Base-by-base conservation (phyloP, 2,113 vertebrate species). In the Dipodomys merriami region DNA sequence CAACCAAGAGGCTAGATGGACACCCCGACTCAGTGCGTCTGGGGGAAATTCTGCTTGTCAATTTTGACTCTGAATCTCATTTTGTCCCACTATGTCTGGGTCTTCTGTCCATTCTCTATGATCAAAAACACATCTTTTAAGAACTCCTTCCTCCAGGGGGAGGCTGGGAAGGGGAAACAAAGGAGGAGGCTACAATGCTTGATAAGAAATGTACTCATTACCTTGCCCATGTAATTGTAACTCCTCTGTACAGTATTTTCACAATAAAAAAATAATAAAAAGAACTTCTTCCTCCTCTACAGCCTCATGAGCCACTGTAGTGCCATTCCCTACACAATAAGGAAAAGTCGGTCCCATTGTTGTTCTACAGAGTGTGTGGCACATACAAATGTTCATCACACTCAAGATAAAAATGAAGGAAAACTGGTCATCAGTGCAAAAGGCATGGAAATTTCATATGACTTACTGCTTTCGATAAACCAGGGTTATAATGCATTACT, bases 381-480 rank as follows among this genome's bases (percentile, higher is more conserved):
- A 90, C 44, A 57, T 2, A 71, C 57, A 92, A 18, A 25, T 88
- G 35, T 39, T 71, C 71, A 86, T 86, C 49, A 80, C 44, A 80
- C 44, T 60, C 20, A 62, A 93, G 88, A 39, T 39, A 93, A 30
- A 91, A 89, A 60, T 76, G 39, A 90, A 82, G 27, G 46, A 89
- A 57, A 53, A 20, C 68, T 39, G 27, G 22, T 29, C 85, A 76
- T 57, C 7, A 67, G 33, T 46, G 76, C 27, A 76, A 83, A 73
- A 77, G 27, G 10, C 64, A 25, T 67, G 73, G 57, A 74, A 64
- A 84, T 65, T 22, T 49, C 49, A 6, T 67, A 39, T 49, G 33
- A 33, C 30, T 90, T 90, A 73, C 49, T 92, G 77, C 64, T 85
- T 88, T 29, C 81, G 33, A 68, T 77, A 88, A 87, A 53, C 87